Evolutionary conservation across 1,140 invertebrate genomes (phyloP).

Genomic region (Acyrthosiphon pisum): DNA sequence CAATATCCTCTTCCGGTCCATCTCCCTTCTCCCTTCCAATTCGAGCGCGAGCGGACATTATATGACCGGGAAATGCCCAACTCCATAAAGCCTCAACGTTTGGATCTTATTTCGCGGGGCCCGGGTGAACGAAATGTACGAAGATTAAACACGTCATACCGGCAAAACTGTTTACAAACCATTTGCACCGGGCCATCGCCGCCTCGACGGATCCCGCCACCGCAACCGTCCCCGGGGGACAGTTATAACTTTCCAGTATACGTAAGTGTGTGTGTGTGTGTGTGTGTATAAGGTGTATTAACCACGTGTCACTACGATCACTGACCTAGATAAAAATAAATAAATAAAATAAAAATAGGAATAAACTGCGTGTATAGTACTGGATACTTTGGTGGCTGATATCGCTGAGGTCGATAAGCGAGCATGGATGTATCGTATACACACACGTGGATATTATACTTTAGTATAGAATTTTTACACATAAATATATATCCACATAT

Average conservation of each 20-base stretch:
- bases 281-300: background rate
- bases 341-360: background rate
- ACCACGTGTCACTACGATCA: conserved; percentile 5
- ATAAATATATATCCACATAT: background rate
- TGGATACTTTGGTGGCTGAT: background rate
- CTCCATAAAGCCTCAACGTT: background rate
- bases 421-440: background rate
- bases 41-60: background rate
- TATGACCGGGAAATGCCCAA: background rate
- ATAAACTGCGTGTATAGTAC: background rate
- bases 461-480: background rate
- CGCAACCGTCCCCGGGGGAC: background rate
- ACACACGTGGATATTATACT: background rate
- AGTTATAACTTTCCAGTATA: background rate
- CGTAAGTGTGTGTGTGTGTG: background rate
- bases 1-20: background rate
- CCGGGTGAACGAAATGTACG: background rate
- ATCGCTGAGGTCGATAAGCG: background rate
- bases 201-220: background rate
- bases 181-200: background rate
- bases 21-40: background rate
- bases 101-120: background rate
- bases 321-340: conserved; percentile 2
- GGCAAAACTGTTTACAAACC: conserved; percentile 17
- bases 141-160: conserved; percentile 33